These are phyloP conservation scores for Bombyx mandarina DNA, from an alignment of 1,140 invertebrate genomes.

Conservation along the genomic window DNA sequence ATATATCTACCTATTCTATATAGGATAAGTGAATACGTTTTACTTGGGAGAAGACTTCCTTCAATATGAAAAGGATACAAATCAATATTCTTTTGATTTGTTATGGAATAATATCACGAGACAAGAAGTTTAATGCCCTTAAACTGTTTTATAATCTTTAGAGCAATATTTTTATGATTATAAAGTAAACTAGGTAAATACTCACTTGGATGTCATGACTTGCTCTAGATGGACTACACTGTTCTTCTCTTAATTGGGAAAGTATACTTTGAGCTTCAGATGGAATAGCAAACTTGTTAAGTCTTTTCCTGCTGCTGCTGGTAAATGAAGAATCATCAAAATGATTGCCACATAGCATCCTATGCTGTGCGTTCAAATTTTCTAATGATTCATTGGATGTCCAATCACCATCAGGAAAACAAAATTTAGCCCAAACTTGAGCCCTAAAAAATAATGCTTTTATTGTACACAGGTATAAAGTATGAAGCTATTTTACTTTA, in stretches of 20 bases:
- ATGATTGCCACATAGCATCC: constrained; percentile 13
- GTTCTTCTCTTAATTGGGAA: neutral
- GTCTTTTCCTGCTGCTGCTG: neutral
- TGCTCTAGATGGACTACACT: neutral
- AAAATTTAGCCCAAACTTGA: constrained; percentile 13
- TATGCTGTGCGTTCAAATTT: constrained; percentile 6
- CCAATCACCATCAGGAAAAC: constrained; percentile 11
- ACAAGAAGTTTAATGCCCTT: too few relatives aligned
- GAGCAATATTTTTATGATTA: too few relatives aligned
- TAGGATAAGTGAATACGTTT: too few relatives aligned
- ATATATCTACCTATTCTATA: too few relatives aligned
- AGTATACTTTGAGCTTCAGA: constrained; percentile 10
- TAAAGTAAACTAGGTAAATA: neutral
- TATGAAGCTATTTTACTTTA: too few relatives aligned
- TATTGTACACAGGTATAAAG: neutral
- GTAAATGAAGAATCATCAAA: constrained; percentile 9
- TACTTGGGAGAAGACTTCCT: too few relatives aligned
- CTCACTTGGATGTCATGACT: neutral
- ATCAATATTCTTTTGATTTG: too few relatives aligned
- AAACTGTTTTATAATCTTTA: too few relatives aligned
- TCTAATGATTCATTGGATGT: constrained; percentile 9
- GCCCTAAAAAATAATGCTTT: constrained; percentile 9
- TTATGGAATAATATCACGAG: too few relatives aligned
- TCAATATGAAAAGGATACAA: too few relatives aligned
- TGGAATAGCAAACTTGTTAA: constrained; percentile 18